phyloP scores from a whole-genome alignment of 1,140 invertebrate genomes.

The Hydropsyche tenuis region DNA sequence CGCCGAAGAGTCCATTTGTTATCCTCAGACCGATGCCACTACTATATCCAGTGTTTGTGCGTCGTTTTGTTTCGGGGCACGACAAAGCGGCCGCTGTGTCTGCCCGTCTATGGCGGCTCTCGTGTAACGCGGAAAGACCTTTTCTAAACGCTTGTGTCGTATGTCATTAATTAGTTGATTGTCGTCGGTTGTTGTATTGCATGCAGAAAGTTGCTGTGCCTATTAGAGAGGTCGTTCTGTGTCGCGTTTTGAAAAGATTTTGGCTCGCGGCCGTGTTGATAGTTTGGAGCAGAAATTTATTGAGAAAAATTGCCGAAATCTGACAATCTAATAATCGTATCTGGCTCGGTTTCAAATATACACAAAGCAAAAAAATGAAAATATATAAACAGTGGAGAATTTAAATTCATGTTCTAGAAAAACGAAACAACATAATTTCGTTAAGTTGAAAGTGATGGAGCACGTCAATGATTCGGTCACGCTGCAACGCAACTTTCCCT shows the following conservation, averaged over 20 bases:
- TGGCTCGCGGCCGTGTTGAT: constrained; percentile 6
- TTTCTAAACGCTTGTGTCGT: too few species aligned
- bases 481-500: background rate
- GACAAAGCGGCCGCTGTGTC: background rate
- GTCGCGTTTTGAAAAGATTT: constrained; percentile 1
- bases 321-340: constrained; percentile 25
- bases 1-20: constrained; percentile 12
- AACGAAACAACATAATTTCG: constrained; percentile 15
- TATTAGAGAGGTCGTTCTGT: too few species aligned
- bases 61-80: background rate
- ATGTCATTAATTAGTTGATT: too few species aligned
- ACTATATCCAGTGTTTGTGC: background rate
- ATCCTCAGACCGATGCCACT: background rate
- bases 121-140: background rate
- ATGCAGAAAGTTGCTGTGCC: too few species aligned
- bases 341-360: constrained; percentile 14
- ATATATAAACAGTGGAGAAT: background rate
- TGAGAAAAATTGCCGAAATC: constrained; percentile 22
- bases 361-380: background rate
- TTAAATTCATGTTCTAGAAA: background rate
- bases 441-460: constrained; percentile 24
- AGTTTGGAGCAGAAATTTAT: constrained; percentile 8
- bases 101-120: background rate
- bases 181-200: too few species aligned
- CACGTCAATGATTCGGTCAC: constrained; percentile 5